Percentiles rank a stretch among this genome's conserved stretches.
Evolutionary conservation across 2,113 vertebrate species (phyloP).

Genomic region (Otocyon megalotis): DNA sequence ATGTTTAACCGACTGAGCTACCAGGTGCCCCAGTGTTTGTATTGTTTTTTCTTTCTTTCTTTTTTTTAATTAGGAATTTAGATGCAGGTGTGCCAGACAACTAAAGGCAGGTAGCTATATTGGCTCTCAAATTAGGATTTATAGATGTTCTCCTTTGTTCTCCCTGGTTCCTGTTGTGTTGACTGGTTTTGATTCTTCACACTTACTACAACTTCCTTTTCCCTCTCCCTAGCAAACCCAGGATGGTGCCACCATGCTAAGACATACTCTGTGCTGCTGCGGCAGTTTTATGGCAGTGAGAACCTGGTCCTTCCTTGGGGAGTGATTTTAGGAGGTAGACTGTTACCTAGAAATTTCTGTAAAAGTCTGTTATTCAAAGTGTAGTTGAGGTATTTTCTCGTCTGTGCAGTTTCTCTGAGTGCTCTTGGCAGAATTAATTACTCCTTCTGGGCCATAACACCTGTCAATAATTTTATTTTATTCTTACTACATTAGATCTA

Average conservation of each 20-base stretch:
- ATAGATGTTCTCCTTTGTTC: neutral
- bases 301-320: neutral
- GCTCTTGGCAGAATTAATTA: neutral
- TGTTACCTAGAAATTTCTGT: neutral
- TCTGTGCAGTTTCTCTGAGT: neutral
- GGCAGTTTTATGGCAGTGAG: neutral
- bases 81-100: neutral
- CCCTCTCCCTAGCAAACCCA: neutral
- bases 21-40: neutral
- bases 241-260: neutral
- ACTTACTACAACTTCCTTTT: neutral
- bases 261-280: neutral
- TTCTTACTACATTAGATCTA: neutral
- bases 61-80: constrained; percentile 20
- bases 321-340: neutral
- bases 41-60: neutral
- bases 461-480: neutral
- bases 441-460: neutral
- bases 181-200: neutral
- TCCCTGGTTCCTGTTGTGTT: neutral
- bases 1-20: neutral
- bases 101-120: neutral
- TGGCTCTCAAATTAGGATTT: constrained; percentile 14
- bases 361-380: neutral
- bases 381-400: neutral